A percentile compares a stretch with the other conserved stretches of the same genome.
Evolutionary conservation across 2,888 invertebrate species (phyloP).

Genomic region (Nemotelus pantherinus): DNA sequence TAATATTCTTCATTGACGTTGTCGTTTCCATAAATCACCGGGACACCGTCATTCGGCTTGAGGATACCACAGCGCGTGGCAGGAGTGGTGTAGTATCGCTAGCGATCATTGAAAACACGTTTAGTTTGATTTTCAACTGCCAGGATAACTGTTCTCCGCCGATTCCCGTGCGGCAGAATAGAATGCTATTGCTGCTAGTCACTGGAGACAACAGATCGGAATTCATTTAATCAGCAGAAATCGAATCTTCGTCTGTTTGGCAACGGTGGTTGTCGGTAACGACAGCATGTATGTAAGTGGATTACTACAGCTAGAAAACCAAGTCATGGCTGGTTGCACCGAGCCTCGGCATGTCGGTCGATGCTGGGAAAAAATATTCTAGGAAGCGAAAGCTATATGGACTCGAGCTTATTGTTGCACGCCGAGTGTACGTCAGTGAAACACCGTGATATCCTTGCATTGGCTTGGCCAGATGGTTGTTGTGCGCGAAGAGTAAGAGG

Average conservation of each 20-base stretch:
- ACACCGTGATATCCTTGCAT: background rate
- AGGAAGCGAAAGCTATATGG: background rate
- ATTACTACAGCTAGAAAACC: background rate
- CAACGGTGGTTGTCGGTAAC: too few relatives aligned
- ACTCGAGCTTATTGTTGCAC: background rate
- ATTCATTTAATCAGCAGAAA: slow-evolving; percentile 19
- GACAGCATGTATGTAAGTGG: slow-evolving; percentile 2
- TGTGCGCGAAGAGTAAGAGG: background rate
- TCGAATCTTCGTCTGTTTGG: slow-evolving; percentile 1
- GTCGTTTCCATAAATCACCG: background rate
- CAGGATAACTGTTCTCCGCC: too few relatives aligned
- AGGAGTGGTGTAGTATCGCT: too few relatives aligned
- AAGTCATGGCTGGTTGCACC: background rate
- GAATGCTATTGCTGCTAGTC: background rate
- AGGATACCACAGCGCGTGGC: too few relatives aligned
- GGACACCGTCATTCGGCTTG: too few relatives aligned
- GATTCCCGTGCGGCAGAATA: background rate
- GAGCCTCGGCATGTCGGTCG: background rate
- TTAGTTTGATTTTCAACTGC: too few relatives aligned
- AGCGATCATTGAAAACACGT: too few relatives aligned
- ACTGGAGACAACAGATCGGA: slow-evolving; percentile 1
- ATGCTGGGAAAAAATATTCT: background rate
- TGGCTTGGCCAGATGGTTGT: slow-evolving; percentile 1
- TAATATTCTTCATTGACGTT: background rate
- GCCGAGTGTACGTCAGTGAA: background rate